phyloP scores from a whole-genome alignment of 2,888 invertebrate genomes.

The Heteropelma amictum region DNA sequence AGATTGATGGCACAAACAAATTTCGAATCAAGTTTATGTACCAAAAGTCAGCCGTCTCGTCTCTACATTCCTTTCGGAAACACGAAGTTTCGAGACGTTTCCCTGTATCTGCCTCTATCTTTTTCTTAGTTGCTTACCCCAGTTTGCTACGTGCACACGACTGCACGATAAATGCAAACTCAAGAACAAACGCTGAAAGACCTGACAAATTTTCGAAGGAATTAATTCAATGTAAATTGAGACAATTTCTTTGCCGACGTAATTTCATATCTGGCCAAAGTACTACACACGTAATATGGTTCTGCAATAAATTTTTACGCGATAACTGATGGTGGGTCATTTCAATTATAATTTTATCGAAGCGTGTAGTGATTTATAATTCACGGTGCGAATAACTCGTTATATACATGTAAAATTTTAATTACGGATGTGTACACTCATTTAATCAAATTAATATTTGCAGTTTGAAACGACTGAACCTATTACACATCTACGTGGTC shows the following conservation, averaged over 20 bases:
- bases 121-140: neutral
- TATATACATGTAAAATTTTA: no score
- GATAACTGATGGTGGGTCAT: neutral
- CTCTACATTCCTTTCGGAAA: constrained; percentile 4
- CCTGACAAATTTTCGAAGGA: constrained; percentile 1
- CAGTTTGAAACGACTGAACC: no score
- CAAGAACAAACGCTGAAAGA: neutral
- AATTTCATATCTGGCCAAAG: neutral
- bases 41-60: neutral
- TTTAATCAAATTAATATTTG: no score
- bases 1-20: no score
- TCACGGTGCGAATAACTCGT: no score
- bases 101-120: neutral
- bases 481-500: no score
- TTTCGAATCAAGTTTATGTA: no score
- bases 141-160: constrained; percentile 11
- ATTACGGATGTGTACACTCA: no score
- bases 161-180: neutral
- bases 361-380: no score
- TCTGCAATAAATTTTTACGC: neutral
- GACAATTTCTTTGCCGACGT: neutral
- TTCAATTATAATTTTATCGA: no score
- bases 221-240: constrained; percentile 37
- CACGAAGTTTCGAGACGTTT: neutral
- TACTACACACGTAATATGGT: neutral